These are phyloP conservation scores for Laothoe populi DNA, from an alignment of 2,888 invertebrate species.

Conservation along the genomic window DNA sequence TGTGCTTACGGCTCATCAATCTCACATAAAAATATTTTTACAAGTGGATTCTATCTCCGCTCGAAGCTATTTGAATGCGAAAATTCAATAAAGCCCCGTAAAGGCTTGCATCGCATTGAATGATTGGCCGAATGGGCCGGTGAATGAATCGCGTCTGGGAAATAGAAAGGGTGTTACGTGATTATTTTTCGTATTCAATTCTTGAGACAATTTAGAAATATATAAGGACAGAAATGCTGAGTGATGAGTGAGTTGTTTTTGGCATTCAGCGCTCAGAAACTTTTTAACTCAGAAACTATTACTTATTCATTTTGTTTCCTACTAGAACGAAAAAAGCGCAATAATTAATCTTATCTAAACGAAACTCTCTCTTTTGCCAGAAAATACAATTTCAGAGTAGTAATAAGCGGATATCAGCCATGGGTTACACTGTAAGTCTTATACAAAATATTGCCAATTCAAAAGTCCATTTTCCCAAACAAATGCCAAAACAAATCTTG, in stretches of 20 bases:
- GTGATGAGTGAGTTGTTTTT: conserved; percentile 34
- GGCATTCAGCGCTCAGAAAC: not conserved
- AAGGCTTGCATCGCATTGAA: conserved; percentile 68
- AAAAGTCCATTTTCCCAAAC: not conserved
- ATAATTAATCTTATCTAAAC: no score
- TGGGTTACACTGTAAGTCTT: no score
- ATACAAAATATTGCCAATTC: no score
- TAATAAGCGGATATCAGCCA: no score
- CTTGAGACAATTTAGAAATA: conserved; percentile 54
- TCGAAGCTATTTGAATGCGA: conserved; percentile 58
- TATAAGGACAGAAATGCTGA: conserved; percentile 40
- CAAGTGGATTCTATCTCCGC: conserved; percentile 61
- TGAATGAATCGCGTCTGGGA: conserved; percentile 59
- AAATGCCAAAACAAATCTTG: not conserved
- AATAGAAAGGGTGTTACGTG: conserved; percentile 42
- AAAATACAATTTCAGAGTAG: no score
- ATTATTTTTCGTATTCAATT: conserved; percentile 65
- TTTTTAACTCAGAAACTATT: no score
- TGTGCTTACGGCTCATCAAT: conserved; percentile 3
- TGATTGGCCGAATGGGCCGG: conserved; percentile 66
- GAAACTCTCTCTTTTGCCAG: no score
- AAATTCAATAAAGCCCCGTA: conserved; percentile 76
- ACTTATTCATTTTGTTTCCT: no score
- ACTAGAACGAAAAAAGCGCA: no score
- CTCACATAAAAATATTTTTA: conserved; percentile 55